These are phyloP conservation scores for Pantelozetes paolii DNA, from an alignment of 2,888 invertebrate genomes.

Conservation along the genomic window DNA sequence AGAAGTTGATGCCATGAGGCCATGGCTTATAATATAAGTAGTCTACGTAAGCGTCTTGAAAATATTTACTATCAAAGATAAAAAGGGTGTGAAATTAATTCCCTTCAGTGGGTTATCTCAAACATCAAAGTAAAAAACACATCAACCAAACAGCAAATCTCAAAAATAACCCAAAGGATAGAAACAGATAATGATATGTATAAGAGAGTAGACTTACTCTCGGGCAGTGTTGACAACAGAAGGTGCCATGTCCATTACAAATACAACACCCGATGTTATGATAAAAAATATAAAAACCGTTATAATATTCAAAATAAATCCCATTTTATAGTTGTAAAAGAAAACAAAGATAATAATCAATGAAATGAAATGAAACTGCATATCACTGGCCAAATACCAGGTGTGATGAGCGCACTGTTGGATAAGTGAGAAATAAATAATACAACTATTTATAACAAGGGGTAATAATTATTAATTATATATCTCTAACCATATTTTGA, in stretches of 20 bases:
- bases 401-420: slow-evolving; percentile 41
- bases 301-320: not conserved
- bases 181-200: too few relatives aligned
- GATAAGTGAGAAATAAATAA: slow-evolving; percentile 10
- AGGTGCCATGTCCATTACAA: slow-evolving; percentile 19
- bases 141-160: too few relatives aligned
- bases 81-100: too few relatives aligned
- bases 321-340: not conserved
- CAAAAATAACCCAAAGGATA: too few relatives aligned
- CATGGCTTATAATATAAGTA: slow-evolving; percentile 27
- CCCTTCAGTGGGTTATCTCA: too few relatives aligned
- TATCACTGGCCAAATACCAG: slow-evolving; percentile 42
- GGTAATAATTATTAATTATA: not conserved
- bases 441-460: too few relatives aligned
- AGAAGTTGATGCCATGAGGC: slow-evolving; percentile 30
- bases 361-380: slow-evolving; percentile 41
- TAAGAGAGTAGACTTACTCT: slow-evolving; percentile 9
- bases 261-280: not conserved
- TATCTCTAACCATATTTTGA: slow-evolving; percentile 37
- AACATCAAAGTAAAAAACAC: too few relatives aligned
- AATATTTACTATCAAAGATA: not conserved
- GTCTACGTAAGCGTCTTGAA: not conserved
- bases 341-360: not conserved
- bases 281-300: not conserved
- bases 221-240: not conserved